Conservation (phyloP, 2,797 vertebrate genomes). For the Capromys pilorides region DNA sequence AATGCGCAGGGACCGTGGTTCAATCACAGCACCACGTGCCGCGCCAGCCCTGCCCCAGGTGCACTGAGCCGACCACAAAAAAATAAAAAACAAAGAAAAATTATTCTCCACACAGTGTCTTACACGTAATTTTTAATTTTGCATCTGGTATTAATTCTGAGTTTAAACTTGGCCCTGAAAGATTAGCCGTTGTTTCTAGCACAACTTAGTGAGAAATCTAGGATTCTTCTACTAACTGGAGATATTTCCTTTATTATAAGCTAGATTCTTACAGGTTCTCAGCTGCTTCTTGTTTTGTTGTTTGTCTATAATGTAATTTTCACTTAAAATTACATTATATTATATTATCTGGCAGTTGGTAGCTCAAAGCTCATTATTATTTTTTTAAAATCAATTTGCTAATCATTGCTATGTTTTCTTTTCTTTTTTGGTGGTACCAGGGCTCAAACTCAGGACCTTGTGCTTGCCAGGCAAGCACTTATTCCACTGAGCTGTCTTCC, state of each 20-base stretch:
- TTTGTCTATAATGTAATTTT: slow-evolving; percentile 1
- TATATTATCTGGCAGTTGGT: background rate
- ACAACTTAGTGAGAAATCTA: background rate
- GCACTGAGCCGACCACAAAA: too few species aligned
- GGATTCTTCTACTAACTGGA: background rate
- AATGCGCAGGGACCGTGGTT: too few species aligned
- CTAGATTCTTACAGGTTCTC: background rate
- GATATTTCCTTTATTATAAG: slow-evolving; percentile 4
- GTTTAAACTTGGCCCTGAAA: slow-evolving; percentile 5
- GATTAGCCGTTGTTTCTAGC: background rate
- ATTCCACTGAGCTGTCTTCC: too few species aligned
- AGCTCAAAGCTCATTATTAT: slow-evolving; percentile 17
- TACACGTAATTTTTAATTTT: slow-evolving; percentile 5
- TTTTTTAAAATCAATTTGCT: slow-evolving; percentile 10
- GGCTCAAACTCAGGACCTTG: too few species aligned
- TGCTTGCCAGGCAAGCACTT: too few species aligned
- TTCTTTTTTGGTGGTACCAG: too few species aligned
- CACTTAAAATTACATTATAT: background rate
- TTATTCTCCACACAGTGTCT: background rate
- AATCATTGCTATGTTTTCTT: background rate
- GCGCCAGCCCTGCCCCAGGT: too few species aligned
- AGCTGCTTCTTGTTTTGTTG: background rate
- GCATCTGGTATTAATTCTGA: background rate
- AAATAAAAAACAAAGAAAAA: too few species aligned
- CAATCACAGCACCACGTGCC: too few species aligned